These are phyloP conservation scores for Characodon lateralis DNA, from an alignment of 2,797 vertebrate genomes.

Conservation along the genomic window DNA sequence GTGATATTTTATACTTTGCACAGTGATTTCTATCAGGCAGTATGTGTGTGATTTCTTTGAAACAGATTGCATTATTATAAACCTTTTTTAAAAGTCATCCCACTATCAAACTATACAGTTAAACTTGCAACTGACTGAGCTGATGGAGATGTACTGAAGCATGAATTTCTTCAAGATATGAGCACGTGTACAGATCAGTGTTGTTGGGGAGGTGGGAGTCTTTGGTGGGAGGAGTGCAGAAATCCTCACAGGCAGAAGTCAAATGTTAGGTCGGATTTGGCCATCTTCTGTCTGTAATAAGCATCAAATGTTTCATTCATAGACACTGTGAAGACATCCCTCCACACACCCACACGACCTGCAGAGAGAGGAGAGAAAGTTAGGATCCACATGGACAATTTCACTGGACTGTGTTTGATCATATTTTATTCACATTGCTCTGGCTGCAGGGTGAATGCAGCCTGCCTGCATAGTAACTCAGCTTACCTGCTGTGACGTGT, in stretches of 20 bases:
- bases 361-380: conserved; percentile 8
- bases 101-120: conserved; percentile 15
- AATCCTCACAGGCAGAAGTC: conserved; percentile 90
- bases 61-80: not conserved
- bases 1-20: not conserved
- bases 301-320: conserved; percentile 98
- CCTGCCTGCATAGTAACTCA: conserved; percentile 48
- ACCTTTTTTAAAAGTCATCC: conserved; percentile 17
- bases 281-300: conserved; percentile 97
- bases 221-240: not conserved
- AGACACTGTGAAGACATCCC: conserved; percentile 98
- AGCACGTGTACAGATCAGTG: conserved; percentile 37
- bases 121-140: conserved; percentile 12
- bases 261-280: conserved; percentile 93
- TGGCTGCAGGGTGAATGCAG: conserved; percentile 9
- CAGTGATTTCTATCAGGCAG: not conserved
- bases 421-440: not conserved
- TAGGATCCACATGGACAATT: not conserved
- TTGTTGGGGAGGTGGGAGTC: not conserved
- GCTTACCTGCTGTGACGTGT: conserved; percentile 63
- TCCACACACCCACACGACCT: conserved; percentile 96
- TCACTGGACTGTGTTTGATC: not conserved
- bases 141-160: conserved; percentile 13
- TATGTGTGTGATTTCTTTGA: not conserved
- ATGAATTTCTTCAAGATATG: conserved; percentile 27